phyloP scores from a whole-genome alignment of 2,113 vertebrate species.

The Chauna torquata region DNA sequence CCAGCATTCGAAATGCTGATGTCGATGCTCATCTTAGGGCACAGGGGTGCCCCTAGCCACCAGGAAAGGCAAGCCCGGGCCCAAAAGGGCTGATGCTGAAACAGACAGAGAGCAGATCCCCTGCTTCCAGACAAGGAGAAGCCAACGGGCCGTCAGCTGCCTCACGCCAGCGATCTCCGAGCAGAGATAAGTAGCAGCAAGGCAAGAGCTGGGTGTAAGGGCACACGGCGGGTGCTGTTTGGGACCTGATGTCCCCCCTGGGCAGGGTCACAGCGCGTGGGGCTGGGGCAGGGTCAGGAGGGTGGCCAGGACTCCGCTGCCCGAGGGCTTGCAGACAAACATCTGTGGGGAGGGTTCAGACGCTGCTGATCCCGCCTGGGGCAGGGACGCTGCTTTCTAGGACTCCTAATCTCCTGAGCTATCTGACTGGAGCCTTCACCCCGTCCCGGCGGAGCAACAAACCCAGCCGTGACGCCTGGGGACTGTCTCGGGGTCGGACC shows the following conservation, averaged over 20 bases:
- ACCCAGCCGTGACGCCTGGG: accelerated
- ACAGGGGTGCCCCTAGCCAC: neutral
- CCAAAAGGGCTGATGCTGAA: accelerated
- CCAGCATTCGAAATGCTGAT: accelerated
- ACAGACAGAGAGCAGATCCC: accelerated
- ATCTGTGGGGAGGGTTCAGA: neutral
- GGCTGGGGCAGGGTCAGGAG: neutral
- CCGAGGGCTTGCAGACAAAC: neutral
- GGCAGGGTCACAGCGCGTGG: accelerated
- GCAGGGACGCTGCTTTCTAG: neutral
- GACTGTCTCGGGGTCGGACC: accelerated
- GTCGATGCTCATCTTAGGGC: neutral
- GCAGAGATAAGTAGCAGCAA: neutral
- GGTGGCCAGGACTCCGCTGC: accelerated
- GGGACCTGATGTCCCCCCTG: neutral
- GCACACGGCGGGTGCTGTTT: accelerated
- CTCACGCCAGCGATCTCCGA: accelerated
- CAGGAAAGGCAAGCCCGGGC: neutral
- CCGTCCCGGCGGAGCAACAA: accelerated
- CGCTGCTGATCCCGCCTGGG: neutral
- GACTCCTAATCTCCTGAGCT: neutral
- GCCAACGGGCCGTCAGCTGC: accelerated
- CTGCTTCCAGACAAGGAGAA: neutral
- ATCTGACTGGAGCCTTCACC: neutral
- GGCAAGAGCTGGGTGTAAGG: neutral